Conservation (phyloP, 2,888 invertebrate species). For the Dendrolimus houi region DNA sequence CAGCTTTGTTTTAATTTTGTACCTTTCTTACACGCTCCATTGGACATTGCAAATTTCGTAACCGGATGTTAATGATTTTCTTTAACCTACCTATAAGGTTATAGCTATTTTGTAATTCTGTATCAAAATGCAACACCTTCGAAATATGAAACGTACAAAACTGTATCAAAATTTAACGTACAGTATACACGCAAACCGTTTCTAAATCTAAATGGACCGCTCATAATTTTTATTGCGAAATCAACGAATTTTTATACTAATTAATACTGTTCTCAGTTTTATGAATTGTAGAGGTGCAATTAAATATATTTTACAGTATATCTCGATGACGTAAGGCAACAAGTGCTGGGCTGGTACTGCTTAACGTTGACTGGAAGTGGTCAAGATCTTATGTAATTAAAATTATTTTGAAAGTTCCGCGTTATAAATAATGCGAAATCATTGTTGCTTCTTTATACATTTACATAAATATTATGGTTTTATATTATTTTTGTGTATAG, state of each 20-base stretch:
- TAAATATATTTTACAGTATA: neutral
- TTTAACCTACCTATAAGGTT: slow-evolving; percentile 22
- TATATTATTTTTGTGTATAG: too few relatives aligned
- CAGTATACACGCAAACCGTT: neutral
- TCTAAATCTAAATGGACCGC: neutral
- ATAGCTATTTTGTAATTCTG: too few relatives aligned
- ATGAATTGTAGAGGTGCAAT: neutral
- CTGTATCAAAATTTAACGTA: neutral
- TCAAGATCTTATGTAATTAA: too few relatives aligned
- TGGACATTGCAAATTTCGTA: slow-evolving; percentile 38
- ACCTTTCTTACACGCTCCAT: slow-evolving; percentile 37
- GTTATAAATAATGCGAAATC: too few relatives aligned
- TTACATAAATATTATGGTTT: too few relatives aligned
- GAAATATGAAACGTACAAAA: neutral
- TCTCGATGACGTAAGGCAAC: neutral
- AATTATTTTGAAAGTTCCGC: too few relatives aligned
- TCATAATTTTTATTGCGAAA: neutral
- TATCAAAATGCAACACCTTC: too few relatives aligned
- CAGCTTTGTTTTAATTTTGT: slow-evolving; percentile 1
- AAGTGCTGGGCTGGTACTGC: too few relatives aligned
- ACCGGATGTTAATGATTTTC: slow-evolving; percentile 46
- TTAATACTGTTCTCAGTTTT: neutral
- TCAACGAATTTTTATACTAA: neutral
- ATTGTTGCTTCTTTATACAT: too few relatives aligned
- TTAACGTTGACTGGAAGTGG: too few relatives aligned